phyloP scores from a whole-genome alignment of 2,888 invertebrate species.

The Tiliacea aurago region DNA sequence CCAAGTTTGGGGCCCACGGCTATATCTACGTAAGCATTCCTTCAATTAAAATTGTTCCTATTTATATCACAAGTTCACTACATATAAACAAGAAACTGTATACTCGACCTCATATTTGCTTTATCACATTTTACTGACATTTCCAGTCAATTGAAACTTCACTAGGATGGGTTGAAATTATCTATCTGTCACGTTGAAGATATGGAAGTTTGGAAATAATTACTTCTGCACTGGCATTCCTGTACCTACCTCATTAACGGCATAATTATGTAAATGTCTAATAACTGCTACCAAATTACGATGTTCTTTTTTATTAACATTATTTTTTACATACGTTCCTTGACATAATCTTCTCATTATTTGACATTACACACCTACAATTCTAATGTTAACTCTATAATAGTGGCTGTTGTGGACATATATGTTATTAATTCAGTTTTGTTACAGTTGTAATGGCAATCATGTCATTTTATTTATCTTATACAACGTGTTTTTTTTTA shows the following conservation, averaged over 20 bases:
- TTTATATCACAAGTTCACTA: background rate
- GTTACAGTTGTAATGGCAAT: too few relatives aligned
- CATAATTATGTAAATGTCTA: background rate
- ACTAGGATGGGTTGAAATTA: background rate
- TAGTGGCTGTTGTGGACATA: too few relatives aligned
- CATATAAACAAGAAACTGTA: background rate
- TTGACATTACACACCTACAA: background rate
- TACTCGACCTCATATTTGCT: background rate
- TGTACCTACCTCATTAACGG: background rate
- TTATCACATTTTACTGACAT: background rate
- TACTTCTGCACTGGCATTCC: background rate
- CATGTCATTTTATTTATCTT: background rate
- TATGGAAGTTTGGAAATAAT: background rate
- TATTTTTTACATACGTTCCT: too few relatives aligned
- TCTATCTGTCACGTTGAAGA: background rate
- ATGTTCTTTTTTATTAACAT: background rate
- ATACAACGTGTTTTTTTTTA: too few relatives aligned
- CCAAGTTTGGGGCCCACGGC: too few relatives aligned
- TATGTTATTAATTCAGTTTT: too few relatives aligned
- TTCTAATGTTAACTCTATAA: background rate
- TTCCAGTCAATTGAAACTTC: background rate
- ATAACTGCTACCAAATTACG: background rate
- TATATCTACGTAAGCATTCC: too few relatives aligned
- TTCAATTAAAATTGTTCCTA: too few relatives aligned
- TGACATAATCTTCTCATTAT: background rate